Conservation (phyloP, 2,888 invertebrate species). For the Andrena dorsata region DNA sequence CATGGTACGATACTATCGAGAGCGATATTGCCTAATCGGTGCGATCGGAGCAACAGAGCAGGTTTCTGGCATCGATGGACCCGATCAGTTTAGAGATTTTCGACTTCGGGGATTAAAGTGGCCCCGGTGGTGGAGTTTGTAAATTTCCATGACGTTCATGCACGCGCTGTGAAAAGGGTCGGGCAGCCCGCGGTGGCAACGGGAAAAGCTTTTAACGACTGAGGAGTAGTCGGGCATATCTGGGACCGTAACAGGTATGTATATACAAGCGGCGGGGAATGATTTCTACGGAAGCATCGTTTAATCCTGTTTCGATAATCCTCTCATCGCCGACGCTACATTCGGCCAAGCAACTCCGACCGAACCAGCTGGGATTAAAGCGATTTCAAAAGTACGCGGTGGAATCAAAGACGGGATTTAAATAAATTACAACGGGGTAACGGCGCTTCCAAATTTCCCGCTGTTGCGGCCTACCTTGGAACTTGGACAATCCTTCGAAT, state of each 20-base stretch:
- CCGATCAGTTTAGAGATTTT: constrained; percentile 7
- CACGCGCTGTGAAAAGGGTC: constrained; percentile 22
- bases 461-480: background rate
- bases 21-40: background rate
- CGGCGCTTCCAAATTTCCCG: background rate
- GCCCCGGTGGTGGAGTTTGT: constrained; percentile 37
- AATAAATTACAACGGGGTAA: constrained; percentile 12
- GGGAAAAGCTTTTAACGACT: constrained; percentile 62
- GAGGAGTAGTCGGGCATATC: constrained; percentile 35
- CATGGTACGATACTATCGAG: background rate
- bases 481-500: too few relatives aligned
- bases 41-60: background rate
- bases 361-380: constrained; percentile 14
- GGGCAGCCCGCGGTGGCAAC: constrained; percentile 11
- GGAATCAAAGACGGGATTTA: constrained; percentile 18
- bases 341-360: constrained; percentile 38
- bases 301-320: constrained; percentile 68
- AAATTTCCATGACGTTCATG: constrained; percentile 50
- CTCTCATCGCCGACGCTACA: constrained; percentile 43
- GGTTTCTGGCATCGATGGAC: background rate
- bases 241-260: constrained; percentile 38
- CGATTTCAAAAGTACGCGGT: constrained; percentile 2
- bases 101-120: constrained; percentile 29
- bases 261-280: constrained; percentile 7
- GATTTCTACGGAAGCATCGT: constrained; percentile 54